Base-by-base conservation (phyloP, 2,888 invertebrate species). In the Habrosyne pyritoides region DNA sequence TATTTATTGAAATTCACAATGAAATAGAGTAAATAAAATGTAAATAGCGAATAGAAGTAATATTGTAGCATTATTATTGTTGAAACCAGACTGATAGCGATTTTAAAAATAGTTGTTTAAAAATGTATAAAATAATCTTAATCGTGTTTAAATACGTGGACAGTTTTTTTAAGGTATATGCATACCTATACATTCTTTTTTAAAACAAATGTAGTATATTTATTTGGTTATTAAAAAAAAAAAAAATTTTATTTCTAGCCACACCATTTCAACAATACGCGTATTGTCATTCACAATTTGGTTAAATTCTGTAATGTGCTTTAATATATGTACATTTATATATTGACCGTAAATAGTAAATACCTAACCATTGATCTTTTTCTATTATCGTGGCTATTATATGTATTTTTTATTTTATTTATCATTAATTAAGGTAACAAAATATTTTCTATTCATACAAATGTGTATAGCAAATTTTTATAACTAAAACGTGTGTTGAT, bases 41-140 rank as follows among this genome's bases (percentile, higher is more conserved):
- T 42, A 42, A 18, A 42, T 42, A 42, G 5, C 6, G 6, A 6
- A 36, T 56, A 59, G 53, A 49, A 56, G 33, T 57, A 54, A 46
- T 47, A 52, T 60, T 62, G 57, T 74, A 75, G 74, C 53, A 61
- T 79, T 71, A 82, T 66, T 76, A 79, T 81, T 86, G 84, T 85
- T 87, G 73, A 83, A 74, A 79, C 81, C 90, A 87, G 89, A 90
- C 89, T 90, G 89, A 90, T 89, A 89, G 86, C 75, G 61, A 79
- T 75, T 81, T 82, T 80, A 72, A 74, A 42, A 42, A 58, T 77
- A 78, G 69, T 63, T 59, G 18, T 60, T 67, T 70, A 66, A 56
- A 61, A 56, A 51, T 55, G 54, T 64, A 56, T 56, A 56, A 52
- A 58, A 55, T 62, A 61, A 58, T 60, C 0, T 58, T 50, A 55